Conservation (phyloP, 2,113 vertebrate species). For the Aptenodytes patagonicus region DNA sequence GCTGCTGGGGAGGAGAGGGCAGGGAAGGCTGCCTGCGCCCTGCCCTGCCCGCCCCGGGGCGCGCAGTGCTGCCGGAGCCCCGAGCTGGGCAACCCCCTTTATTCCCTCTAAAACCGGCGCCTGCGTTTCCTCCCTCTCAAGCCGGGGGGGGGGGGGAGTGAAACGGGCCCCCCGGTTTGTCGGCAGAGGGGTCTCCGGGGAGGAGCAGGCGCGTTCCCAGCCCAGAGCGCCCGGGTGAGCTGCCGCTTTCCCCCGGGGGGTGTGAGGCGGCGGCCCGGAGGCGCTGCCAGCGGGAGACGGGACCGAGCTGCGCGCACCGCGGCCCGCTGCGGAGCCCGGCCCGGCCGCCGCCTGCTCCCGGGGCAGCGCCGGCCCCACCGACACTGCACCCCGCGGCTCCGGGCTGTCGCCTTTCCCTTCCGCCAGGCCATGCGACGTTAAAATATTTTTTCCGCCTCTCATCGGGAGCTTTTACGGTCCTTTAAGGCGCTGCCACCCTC, state of each 20-base stretch:
- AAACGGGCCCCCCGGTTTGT: rapidly evolving
- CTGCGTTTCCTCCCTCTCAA: background rate
- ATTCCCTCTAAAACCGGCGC: rapidly evolving
- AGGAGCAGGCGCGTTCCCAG: background rate
- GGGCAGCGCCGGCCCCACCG: background rate
- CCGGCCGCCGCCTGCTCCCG: background rate
- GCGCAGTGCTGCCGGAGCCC: background rate
- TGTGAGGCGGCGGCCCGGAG: background rate
- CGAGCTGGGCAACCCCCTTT: no score
- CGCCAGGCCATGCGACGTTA: rapidly evolving
- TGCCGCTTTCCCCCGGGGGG: no score
- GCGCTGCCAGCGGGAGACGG: background rate
- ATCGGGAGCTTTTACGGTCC: background rate
- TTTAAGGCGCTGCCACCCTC: rapidly evolving
- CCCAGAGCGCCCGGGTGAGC: background rate
- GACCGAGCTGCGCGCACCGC: background rate
- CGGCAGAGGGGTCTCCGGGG: background rate
- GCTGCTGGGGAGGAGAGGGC: background rate
- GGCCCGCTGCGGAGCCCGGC: background rate
- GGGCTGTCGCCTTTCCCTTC: no score
- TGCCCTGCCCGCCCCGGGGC: background rate
- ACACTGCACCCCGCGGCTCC: background rate
- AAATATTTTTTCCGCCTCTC: background rate
- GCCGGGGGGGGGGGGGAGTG: no score
- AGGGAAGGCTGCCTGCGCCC: background rate